Evolutionary conservation across 2,797 vertebrate genomes (phyloP).

Genomic region (Lemur catta): DNA sequence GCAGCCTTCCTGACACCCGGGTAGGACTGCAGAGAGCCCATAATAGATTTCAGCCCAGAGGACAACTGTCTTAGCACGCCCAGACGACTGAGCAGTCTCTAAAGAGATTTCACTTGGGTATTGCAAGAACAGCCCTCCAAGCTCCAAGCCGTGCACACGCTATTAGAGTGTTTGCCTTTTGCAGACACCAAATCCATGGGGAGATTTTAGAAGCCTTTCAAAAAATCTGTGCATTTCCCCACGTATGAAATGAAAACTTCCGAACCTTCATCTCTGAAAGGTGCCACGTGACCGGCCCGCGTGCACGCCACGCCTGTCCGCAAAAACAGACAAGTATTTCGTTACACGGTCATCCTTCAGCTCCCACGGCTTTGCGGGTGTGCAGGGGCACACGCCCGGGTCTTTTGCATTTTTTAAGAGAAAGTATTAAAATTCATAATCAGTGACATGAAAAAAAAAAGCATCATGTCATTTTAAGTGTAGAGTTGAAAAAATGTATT

Average conservation of each 20-base stretch:
- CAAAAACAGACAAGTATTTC: accelerated
- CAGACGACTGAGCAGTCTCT: accelerated
- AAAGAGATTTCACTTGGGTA: accelerated
- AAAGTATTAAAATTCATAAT: background rate
- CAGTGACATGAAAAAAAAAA: background rate
- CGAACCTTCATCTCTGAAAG: too few species aligned
- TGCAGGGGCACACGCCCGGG: accelerated
- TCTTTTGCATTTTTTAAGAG: background rate
- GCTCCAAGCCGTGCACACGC: accelerated
- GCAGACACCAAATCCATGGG: accelerated
- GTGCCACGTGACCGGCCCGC: accelerated
- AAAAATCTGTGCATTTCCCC: too few species aligned
- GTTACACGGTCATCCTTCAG: accelerated
- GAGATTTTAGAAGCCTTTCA: too few species aligned
- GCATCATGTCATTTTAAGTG: background rate
- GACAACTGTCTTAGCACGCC: accelerated
- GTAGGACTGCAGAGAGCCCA: background rate
- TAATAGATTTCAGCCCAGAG: too few species aligned
- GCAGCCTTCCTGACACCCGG: background rate
- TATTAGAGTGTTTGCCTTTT: accelerated
- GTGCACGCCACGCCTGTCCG: accelerated
- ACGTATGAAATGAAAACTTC: background rate
- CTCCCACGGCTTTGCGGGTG: background rate
- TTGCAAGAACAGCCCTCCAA: accelerated
- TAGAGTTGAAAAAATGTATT: accelerated